Percentiles rank a stretch among this genome's conserved stretches.
These are phyloP conservation scores for Seriola aureovittata DNA, from an alignment of 2,113 vertebrate species.

Conservation along the genomic window DNA sequence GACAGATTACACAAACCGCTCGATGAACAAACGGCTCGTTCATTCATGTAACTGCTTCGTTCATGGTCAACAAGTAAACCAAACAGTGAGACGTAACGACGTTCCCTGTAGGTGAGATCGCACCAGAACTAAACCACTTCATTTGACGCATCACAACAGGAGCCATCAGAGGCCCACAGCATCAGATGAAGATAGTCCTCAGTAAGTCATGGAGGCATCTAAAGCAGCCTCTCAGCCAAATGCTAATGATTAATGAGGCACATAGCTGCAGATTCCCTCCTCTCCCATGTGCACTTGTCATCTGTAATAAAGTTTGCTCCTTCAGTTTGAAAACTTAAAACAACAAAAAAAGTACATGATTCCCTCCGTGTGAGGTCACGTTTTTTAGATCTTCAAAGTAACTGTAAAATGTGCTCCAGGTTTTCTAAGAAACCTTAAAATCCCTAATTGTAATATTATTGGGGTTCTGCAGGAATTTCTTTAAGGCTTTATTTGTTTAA, in stretches of 20 bases:
- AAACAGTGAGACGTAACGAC: too few relatives aligned
- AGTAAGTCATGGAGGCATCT: constrained; percentile 33
- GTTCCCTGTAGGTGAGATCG: not conserved
- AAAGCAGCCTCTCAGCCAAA: constrained; percentile 60
- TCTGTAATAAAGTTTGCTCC: constrained; percentile 20
- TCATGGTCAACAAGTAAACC: too few relatives aligned
- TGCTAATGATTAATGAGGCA: constrained; percentile 62
- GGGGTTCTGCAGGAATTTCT: not conserved
- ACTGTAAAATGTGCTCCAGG: not conserved
- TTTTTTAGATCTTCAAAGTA: constrained; percentile 13
- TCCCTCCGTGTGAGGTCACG: constrained; percentile 5
- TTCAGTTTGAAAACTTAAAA: not conserved
- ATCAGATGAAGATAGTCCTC: constrained; percentile 38
- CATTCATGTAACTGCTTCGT: too few relatives aligned
- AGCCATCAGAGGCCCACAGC: constrained; percentile 13
- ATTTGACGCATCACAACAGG: constrained; percentile 7
- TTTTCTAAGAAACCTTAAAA: not conserved
- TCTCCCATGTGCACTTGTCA: constrained; percentile 28
- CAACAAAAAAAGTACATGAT: not conserved
- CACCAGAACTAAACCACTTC: not conserved
- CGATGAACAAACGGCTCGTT: too few relatives aligned
- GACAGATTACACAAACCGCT: too few relatives aligned
- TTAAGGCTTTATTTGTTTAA: constrained; percentile 6
- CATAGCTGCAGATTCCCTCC: constrained; percentile 1
- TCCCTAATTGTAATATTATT: not conserved